Percentiles rank a stretch among this genome's conserved stretches.
Evolutionary conservation across 2,113 vertebrate species (phyloP).

Genomic region (Dipodomys ordii): DNA sequence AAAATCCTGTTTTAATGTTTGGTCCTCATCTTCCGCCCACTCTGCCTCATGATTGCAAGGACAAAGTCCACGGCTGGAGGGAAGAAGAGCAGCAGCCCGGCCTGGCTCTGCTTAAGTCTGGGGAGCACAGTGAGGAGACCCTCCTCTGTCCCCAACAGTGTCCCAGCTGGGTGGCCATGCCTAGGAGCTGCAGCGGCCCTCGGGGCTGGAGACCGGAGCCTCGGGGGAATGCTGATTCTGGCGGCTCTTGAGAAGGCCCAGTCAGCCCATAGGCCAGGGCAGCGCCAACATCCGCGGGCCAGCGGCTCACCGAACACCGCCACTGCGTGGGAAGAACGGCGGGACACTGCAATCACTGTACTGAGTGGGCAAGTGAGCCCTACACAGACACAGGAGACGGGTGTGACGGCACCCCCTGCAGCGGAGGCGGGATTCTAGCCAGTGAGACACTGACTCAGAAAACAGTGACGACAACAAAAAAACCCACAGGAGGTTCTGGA

Average conservation of each 20-base stretch:
- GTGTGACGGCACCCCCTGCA: background rate
- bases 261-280: background rate
- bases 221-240: background rate
- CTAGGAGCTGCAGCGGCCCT: background rate
- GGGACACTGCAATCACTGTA: background rate
- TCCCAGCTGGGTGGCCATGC: background rate
- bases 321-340: background rate
- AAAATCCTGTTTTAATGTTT: constrained; percentile 68
- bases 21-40: background rate
- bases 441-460: background rate
- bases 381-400: background rate
- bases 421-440: background rate
- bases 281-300: accelerated
- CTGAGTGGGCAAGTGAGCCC: background rate
- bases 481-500: background rate
- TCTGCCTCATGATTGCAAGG: background rate
- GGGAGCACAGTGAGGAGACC: too few relatives aligned
- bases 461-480: background rate
- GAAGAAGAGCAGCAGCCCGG: background rate
- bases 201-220: background rate
- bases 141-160: background rate
- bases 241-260: background rate
- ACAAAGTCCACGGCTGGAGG: background rate
- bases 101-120: accelerated
- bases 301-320: background rate